Conservation (phyloP, 2,797 vertebrate species). For the Xerus rutilus region DNA sequence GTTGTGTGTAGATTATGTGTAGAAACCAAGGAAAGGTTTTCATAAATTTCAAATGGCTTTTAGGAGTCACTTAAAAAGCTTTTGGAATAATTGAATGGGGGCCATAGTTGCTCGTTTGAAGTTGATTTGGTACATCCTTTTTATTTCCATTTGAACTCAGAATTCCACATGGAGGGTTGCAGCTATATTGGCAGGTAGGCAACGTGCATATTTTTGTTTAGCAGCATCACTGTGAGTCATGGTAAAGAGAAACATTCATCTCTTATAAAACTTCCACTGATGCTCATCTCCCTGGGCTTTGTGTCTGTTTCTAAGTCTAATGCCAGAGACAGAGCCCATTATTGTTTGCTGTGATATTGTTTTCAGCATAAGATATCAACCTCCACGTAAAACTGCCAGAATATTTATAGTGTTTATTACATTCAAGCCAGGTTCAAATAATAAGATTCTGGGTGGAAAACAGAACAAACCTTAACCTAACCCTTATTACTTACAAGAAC, state of each 20-base stretch:
- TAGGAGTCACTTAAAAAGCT: neutral
- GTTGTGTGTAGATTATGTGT: neutral
- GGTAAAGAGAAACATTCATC: slow-evolving; percentile 6
- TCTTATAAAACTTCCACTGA: slow-evolving; percentile 57
- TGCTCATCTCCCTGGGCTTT: slow-evolving; percentile 30
- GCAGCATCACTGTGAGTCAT: neutral
- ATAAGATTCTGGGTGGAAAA: neutral
- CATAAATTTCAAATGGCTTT: neutral
- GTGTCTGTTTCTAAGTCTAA: slow-evolving; percentile 7
- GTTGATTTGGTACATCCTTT: neutral
- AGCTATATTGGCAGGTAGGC: neutral
- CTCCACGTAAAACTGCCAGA: neutral
- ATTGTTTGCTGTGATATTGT: slow-evolving; percentile 22
- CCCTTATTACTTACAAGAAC: neutral
- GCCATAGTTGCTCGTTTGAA: neutral
- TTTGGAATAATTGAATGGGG: neutral
- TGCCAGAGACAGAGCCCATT: slow-evolving; percentile 30
- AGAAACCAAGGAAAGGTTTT: neutral
- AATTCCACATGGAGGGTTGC: neutral
- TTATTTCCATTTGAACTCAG: neutral
- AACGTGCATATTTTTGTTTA: slow-evolving; percentile 23
- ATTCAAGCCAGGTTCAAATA: slow-evolving; percentile 9
- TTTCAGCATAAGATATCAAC: slow-evolving; percentile 58
- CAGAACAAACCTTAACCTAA: slow-evolving; percentile 10
- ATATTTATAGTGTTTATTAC: slow-evolving; percentile 47